These are phyloP conservation scores for Chrysodeixis includens DNA, from an alignment of 2,888 invertebrate species.

Conservation along the genomic window DNA sequence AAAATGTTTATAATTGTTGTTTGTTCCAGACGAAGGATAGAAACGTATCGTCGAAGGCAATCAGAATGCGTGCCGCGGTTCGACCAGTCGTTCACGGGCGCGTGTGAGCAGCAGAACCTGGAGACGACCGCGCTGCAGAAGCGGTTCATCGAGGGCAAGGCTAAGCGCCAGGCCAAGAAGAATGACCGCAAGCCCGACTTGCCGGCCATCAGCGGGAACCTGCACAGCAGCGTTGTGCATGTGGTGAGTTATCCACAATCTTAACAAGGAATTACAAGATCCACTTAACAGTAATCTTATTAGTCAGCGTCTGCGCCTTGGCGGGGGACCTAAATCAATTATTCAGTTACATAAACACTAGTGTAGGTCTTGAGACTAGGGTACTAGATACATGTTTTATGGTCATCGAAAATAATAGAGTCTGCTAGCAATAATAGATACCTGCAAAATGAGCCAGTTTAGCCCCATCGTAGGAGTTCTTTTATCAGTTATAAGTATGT, in stretches of 20 bases:
- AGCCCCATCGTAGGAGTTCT: neutral
- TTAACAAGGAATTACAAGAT: neutral
- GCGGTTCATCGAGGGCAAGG: conserved; percentile 96
- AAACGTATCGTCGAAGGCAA: conserved; percentile 95
- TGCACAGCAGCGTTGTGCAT: conserved; percentile 92
- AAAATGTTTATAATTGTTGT: conserved; percentile 27
- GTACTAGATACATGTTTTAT: too few species aligned
- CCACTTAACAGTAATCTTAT: neutral
- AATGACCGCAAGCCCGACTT: conserved; percentile 89
- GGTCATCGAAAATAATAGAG: neutral
- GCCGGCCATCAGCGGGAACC: conserved; percentile 85
- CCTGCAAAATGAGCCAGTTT: neutral
- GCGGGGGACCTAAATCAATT: neutral
- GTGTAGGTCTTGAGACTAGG: neutral
- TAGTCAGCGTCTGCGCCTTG: neutral
- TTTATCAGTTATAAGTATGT: neutral
- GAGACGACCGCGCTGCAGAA: conserved; percentile 96
- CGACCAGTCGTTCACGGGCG: conserved; percentile 95
- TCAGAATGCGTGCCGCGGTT: conserved; percentile 96
- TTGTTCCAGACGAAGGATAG: conserved; percentile 93
- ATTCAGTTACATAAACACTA: neutral
- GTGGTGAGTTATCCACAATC: conserved; percentile 84
- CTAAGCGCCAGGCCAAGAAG: conserved; percentile 96
- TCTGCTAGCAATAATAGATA: too few species aligned
- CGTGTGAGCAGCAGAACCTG: conserved; percentile 97